Evolutionary conservation across 2,797 vertebrate species (phyloP).

Genomic region (Xenopus petersii): DNA sequence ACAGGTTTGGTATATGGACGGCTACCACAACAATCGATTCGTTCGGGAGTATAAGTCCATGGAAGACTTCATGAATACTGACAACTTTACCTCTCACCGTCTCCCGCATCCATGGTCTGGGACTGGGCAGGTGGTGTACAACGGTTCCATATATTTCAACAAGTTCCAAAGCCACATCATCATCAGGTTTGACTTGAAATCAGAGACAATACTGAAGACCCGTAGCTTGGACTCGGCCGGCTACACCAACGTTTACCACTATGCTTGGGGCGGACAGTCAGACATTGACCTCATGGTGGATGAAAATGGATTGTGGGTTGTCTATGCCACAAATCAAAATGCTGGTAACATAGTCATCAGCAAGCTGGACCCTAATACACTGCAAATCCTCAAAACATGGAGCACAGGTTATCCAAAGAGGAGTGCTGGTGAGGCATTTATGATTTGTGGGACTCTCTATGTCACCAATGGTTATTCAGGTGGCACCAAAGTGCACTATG

Average conservation of each 20-base stretch:
- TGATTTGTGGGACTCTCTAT: conserved; percentile 96
- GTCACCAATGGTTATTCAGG: conserved; percentile 95
- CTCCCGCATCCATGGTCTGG: conserved; percentile 96
- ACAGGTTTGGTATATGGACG: conserved; percentile 99
- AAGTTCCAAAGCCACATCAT: conserved; percentile 98
- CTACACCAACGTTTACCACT: conserved; percentile 95
- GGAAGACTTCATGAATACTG: conserved; percentile 89
- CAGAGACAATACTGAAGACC: conserved; percentile 88
- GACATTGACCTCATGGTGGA: conserved; percentile 98
- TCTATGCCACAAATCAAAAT: conserved; percentile 97
- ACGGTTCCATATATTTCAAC: conserved; percentile 97
- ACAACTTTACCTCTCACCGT: conserved; percentile 97
- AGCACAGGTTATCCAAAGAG: conserved; percentile 94
- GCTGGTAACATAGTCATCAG: conserved; percentile 95
- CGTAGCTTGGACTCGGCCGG: conserved; percentile 92
- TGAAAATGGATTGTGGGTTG: conserved; percentile 91
- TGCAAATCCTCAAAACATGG: conserved; percentile 91
- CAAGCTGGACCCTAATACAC: conserved; percentile 87
- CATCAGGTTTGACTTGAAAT: conserved; percentile 92
- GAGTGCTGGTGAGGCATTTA: conserved; percentile 93
- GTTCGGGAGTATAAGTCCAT: conserved; percentile 93
- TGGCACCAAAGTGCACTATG: conserved; percentile 94
- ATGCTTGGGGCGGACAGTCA: conserved; percentile 95
- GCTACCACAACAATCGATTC: conserved; percentile 96
- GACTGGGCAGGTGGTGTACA: conserved; percentile 96